Percentiles rank a stretch among this genome's conserved stretches.
Evolutionary conservation across 2,797 vertebrate genomes (phyloP).

Genomic region (Scolopax rusticola): DNA sequence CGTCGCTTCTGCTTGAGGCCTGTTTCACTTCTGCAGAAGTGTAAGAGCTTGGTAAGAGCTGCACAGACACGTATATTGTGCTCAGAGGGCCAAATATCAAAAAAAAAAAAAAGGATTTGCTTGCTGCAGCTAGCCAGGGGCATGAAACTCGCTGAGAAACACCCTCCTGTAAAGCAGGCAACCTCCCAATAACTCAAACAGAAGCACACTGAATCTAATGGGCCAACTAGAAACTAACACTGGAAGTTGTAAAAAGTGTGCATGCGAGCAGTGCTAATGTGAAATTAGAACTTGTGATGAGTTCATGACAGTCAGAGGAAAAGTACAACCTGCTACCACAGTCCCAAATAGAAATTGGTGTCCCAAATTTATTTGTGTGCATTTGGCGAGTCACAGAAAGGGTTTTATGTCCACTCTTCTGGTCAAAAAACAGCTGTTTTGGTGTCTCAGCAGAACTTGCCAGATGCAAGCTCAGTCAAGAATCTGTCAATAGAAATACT

Average conservation of each 20-base stretch:
- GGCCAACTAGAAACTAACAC: not conserved
- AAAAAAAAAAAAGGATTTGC: not conserved
- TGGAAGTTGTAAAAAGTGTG: not conserved
- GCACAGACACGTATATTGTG: not conserved
- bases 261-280: not conserved
- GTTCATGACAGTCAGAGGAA: slow-evolving; percentile 25
- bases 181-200: not conserved
- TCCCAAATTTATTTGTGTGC: slow-evolving; percentile 32
- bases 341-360: slow-evolving; percentile 39
- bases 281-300: not conserved
- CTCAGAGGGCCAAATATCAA: not conserved
- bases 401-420: slow-evolving; percentile 42
- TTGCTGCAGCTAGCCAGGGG: not conserved
- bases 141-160: not conserved
- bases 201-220: not conserved
- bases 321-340: slow-evolving; percentile 20
- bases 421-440: slow-evolving; percentile 21
- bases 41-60: not conserved
- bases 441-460: not conserved
- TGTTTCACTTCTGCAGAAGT: not conserved
- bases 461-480: slow-evolving; percentile 26
- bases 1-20: not conserved
- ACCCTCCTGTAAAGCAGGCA: not conserved
- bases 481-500: slow-evolving; percentile 56
- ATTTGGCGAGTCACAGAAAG: slow-evolving; percentile 29